Evolutionary conservation across 1,140 invertebrate species (phyloP).

Genomic region (Heliconius nattereri): DNA sequence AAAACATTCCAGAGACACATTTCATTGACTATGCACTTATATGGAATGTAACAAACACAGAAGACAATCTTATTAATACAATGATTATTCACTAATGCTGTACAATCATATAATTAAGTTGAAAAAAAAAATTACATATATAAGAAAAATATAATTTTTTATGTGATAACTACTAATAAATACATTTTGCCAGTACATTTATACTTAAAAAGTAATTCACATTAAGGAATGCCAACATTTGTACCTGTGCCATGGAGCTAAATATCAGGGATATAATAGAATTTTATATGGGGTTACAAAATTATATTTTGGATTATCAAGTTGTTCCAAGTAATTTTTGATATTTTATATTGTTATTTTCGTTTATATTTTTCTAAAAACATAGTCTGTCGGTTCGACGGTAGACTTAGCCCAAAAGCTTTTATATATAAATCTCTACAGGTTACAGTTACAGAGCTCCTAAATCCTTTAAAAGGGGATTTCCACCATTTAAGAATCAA

Average conservation of each 20-base stretch:
- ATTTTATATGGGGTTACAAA: too few relatives aligned
- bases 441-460: too few relatives aligned
- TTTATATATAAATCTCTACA: too few relatives aligned
- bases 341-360: too few relatives aligned
- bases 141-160: neutral
- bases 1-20: constrained; percentile 28
- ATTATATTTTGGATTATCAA: too few relatives aligned
- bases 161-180: neutral
- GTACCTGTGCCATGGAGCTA: neutral
- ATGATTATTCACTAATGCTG: constrained; percentile 23
- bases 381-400: too few relatives aligned
- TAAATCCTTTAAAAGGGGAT: neutral
- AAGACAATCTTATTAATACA: constrained; percentile 19
- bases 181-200: constrained; percentile 11
- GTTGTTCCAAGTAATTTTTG: too few relatives aligned
- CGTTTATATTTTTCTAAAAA: too few relatives aligned
- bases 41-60: constrained; percentile 30
- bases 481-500: neutral
- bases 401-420: too few relatives aligned
- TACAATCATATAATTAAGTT: neutral
- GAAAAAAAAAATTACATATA: neutral
- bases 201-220: constrained; percentile 14
- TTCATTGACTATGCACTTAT: constrained; percentile 25
- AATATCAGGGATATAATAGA: neutral
- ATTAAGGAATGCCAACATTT: constrained; percentile 32